Percentiles rank a stretch among this genome's conserved stretches.
Conservation (phyloP, 2,888 invertebrate genomes). For the Augochlorella aurata region DNA sequence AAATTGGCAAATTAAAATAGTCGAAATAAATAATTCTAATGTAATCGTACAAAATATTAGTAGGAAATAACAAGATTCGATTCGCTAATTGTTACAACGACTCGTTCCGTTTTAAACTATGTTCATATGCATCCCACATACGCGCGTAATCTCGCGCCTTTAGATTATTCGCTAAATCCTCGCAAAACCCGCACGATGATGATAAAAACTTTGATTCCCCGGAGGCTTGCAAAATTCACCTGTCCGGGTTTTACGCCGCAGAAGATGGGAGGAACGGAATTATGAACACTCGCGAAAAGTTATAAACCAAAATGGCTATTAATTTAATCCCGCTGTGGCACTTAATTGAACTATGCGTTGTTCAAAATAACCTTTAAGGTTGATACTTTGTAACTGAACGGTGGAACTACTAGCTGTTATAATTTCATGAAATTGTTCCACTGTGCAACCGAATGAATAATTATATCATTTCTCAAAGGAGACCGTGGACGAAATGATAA, state of each 20-base stretch:
- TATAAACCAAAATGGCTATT: not conserved
- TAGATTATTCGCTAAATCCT: conserved; percentile 7
- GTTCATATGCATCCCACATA: not conserved
- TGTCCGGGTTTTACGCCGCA: not conserved
- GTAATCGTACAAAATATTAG: too few relatives aligned
- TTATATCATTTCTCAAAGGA: too few relatives aligned
- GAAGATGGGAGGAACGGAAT: not conserved
- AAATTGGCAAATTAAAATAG: not conserved
- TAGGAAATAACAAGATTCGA: not conserved
- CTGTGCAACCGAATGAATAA: too few relatives aligned
- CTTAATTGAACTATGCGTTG: not conserved
- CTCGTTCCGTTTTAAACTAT: not conserved
- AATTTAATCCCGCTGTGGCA: not conserved
- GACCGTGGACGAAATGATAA: too few relatives aligned
- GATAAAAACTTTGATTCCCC: conserved; percentile 9
- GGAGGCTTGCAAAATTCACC: not conserved
- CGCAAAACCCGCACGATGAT: not conserved
- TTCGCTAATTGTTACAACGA: not conserved
- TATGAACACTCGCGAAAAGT: not conserved
- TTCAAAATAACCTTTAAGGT: too few relatives aligned
- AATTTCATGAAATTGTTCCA: too few relatives aligned
- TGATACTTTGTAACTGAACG: too few relatives aligned
- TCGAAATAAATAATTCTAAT: too few relatives aligned
- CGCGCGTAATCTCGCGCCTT: not conserved
- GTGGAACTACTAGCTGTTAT: too few relatives aligned